Evolutionary conservation across 2,888 invertebrate species (phyloP).

Genomic region (Sylvicola cinctus): DNA sequence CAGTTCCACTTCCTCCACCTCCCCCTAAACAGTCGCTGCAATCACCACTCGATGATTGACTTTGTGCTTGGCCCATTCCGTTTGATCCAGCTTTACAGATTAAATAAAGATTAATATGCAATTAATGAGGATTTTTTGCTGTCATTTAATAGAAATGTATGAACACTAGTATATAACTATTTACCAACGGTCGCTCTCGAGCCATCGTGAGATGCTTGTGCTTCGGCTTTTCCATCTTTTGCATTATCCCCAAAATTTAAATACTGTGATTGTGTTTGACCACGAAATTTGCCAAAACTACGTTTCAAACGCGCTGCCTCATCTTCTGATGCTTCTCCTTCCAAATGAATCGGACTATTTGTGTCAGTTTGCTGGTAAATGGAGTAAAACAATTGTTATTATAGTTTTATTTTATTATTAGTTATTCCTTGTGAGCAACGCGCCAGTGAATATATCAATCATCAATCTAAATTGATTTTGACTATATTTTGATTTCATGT

Average conservation of each 20-base stretch:
- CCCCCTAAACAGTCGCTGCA: conserved; percentile 40
- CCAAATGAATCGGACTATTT: no score
- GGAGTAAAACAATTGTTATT: no score
- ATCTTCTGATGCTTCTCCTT: no score
- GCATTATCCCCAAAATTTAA: conserved; percentile 43
- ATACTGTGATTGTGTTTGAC: conserved; percentile 73
- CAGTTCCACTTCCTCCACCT: conserved; percentile 1
- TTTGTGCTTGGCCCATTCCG: conserved; percentile 79
- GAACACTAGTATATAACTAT: neutral
- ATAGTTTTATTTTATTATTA: no score
- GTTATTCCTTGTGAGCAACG: no score
- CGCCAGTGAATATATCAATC: no score
- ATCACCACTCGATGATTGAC: conserved; percentile 50
- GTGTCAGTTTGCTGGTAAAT: no score
- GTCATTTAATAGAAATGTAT: no score
- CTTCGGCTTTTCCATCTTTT: conserved; percentile 55
- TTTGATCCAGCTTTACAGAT: conserved; percentile 44
- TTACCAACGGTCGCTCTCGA: conserved; percentile 24
- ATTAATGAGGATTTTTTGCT: conserved; percentile 4
- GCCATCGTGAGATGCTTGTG: conserved; percentile 42
- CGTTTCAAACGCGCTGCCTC: no score
- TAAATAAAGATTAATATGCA: conserved; percentile 1
- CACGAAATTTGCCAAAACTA: no score
- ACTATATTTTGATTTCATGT: no score
- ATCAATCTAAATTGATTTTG: no score